These are phyloP conservation scores for Diadophis punctatus DNA, from an alignment of 2,113 vertebrate species.

Conservation along the genomic window DNA sequence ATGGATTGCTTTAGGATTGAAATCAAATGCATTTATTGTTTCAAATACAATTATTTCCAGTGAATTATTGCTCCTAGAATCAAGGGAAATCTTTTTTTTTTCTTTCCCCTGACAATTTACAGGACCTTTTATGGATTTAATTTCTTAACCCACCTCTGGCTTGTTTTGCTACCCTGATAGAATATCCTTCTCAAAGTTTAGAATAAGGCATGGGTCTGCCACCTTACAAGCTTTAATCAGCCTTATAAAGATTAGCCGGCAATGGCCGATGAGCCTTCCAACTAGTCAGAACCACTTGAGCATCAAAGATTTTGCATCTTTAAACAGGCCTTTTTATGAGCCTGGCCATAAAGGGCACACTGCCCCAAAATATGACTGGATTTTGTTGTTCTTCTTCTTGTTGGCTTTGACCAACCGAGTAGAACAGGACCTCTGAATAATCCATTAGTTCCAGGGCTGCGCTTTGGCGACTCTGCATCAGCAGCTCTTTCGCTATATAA, in stretches of 20 bases:
- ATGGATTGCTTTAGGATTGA: not conserved
- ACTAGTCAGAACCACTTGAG: slow-evolving; percentile 49
- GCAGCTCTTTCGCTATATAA: slow-evolving; percentile 74
- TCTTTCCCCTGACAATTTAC: not conserved
- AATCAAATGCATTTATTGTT: not conserved
- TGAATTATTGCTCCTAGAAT: not conserved
- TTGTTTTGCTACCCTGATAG: not conserved
- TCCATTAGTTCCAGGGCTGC: slow-evolving; percentile 80
- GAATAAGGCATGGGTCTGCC: not conserved
- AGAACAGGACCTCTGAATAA: slow-evolving; percentile 80
- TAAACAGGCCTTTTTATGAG: slow-evolving; percentile 69
- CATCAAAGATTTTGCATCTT: slow-evolving; percentile 65
- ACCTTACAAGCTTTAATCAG: not conserved
- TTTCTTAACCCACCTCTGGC: not conserved
- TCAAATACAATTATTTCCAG: not conserved
- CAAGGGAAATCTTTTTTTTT: not conserved
- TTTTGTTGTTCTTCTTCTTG: slow-evolving; percentile 62
- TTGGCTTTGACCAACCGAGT: slow-evolving; percentile 83
- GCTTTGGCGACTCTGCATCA: slow-evolving; percentile 75
- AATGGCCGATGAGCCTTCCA: slow-evolving; percentile 10
- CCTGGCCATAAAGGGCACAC: slow-evolving; percentile 74
- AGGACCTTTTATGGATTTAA: not conserved
- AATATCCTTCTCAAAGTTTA: not conserved
- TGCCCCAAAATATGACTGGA: slow-evolving; percentile 72
- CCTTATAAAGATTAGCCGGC: not conserved